A percentile compares a stretch with the other conserved stretches of the same genome.
phyloP scores from a whole-genome alignment of 2,888 invertebrate species.

The Priocnemis perturbator region DNA sequence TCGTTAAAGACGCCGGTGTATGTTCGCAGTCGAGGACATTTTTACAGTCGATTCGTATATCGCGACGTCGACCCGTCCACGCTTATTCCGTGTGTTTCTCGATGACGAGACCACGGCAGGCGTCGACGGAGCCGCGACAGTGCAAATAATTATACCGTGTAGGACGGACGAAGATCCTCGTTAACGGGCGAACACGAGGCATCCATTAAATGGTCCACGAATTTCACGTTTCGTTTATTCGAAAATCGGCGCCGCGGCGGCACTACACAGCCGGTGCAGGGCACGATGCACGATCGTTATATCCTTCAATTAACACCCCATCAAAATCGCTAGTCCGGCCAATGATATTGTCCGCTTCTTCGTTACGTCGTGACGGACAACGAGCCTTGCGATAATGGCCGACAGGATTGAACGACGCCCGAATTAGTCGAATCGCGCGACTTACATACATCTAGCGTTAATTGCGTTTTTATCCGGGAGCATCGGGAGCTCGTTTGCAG shows the following conservation, averaged over 20 bases:
- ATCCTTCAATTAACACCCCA: too few species aligned
- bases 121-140: not conserved
- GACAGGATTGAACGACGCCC: too few species aligned
- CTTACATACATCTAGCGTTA: too few species aligned
- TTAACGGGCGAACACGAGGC: constrained; percentile 58
- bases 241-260: constrained; percentile 39
- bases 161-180: constrained; percentile 19
- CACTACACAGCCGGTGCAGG: not conserved
- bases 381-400: too few species aligned
- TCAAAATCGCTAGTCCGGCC: too few species aligned
- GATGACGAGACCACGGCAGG: constrained; percentile 28
- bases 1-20: constrained; percentile 49
- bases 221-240: constrained; percentile 46
- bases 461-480: too few species aligned
- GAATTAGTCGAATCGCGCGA: too few species aligned
- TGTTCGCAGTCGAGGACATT: constrained; percentile 41
- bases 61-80: constrained; percentile 44
- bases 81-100: constrained; percentile 28
- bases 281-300: too few species aligned
- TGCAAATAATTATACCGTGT: too few species aligned
- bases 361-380: too few species aligned
- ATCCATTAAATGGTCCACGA: constrained; percentile 53
- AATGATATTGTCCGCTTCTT: too few species aligned
- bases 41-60: constrained; percentile 64
- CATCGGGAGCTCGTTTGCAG: too few species aligned